Base-by-base conservation (phyloP, 2,888 invertebrate species). In the Thelaira solivaga region DNA sequence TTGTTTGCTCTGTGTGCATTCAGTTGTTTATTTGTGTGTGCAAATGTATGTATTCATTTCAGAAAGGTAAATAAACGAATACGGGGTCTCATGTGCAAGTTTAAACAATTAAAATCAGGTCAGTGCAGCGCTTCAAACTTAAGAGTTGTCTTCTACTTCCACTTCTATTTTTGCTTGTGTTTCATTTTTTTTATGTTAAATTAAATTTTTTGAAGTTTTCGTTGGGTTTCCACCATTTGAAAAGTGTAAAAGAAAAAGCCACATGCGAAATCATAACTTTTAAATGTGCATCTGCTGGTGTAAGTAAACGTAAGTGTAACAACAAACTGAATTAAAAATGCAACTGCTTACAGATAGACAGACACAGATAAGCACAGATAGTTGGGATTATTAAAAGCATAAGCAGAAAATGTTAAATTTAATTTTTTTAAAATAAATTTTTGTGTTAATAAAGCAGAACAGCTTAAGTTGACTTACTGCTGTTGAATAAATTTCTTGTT, bases 81-180 rank as follows among this genome's bases (percentile, higher is more conserved):
- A 49, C 20, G 24, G 22, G 13, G 29, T 1, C 26, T 29, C n/a
- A 51, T 61, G 47, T 39, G 22, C 49, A 72, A 72, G 49, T 77
- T 67, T 57, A 62, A 72, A 31, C 67, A 73, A 55, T 62, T 72
- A 57, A 68, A 77, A 72, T 62, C 55, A 49, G 76, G 76, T 72
- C 76, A 68, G 67, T 72, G 67, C 76, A 68, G 67, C 68, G 67
- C 72, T 68, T 62, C 62, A 55, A 68, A 76, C 31, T 59, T 69
- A 76, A 61, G 61, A 76, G 47, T 71, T 67, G 71, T 76, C 65
- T 53, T 72, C 29, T n/a, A n/a, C n/a, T n/a, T n/a, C n/a, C 61
- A 8, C 6, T 24, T 39, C 24, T 36, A 20, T 0, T 39, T 59
- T 6, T 51, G n/a, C n/a, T 18, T 41, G 16, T 51, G 6, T 18